Evolutionary conservation across 2,888 invertebrate genomes (phyloP), one percentile per base, ranked within the genome.

Genomic region (Euplagia quadripunctaria): DNA sequence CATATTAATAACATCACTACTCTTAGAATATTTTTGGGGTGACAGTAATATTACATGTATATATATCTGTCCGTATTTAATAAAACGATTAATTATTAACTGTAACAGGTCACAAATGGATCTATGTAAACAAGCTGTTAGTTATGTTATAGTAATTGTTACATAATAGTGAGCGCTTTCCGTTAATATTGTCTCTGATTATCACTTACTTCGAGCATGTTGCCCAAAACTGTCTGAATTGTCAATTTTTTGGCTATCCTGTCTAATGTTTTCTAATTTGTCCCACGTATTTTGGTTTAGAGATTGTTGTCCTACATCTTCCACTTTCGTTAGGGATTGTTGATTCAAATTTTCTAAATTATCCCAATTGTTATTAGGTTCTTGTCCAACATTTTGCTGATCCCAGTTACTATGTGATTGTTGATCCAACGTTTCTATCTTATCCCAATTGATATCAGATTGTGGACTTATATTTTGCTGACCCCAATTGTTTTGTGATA

Each of bases 311-410:
- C 63, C 71, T 63, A 72, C n/a, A 61, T 76, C 72, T 42, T 76
- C 70, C n/a, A 77, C 65, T 51, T 79, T 65, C 76, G 61, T 14
- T 14, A 61, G 86, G 9, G 85, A 79, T 79, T 91, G 88, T 78
- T 92, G 92, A 64, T 84, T 87, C 67, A 88, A 79, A 66, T 88
- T 77, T 80, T 90, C 88, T 72, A 86, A 70, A 31, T 80, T 77
- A 79, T 73, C 84, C 85, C 85, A 86, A 41, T 79, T 77, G 49
- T 81, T 88, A 81, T 84, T 85, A 46, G 78, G 79, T 82, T 88
- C 85, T 74, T 91, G 90, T 4, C 84, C 82, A 66, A 76, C 61
- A 72, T 75, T 71, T 74, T 81, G 72, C 11, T 78, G n/a, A 65
- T 77, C 77, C 67, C 86, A 76, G 70, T 87, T 74, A 68, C 71